phyloP scores from a whole-genome alignment of 2,888 invertebrate species.

The Sycophila texana region DNA sequence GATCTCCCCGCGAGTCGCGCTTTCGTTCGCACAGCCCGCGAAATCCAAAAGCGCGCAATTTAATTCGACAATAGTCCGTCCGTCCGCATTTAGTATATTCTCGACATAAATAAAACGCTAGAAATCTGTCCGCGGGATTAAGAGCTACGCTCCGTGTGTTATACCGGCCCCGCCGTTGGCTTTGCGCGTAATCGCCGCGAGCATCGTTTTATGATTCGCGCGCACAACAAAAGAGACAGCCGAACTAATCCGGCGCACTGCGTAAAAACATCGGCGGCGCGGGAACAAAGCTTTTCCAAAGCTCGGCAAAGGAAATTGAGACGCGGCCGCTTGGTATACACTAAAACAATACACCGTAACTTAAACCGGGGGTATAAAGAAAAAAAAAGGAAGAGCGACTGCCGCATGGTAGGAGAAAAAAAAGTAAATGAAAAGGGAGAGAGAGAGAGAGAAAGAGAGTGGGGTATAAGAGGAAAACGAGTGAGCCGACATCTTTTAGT shows the following conservation, averaged over 20 bases:
- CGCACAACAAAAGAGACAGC: slow-evolving; percentile 10
- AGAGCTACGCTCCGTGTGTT: slow-evolving; percentile 1
- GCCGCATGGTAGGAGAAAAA: neutral
- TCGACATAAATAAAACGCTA: slow-evolving; percentile 5
- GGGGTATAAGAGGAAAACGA: neutral
- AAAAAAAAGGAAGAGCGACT: neutral
- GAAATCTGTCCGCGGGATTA: slow-evolving; percentile 32
- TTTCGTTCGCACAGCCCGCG: neutral
- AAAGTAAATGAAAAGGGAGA: neutral
- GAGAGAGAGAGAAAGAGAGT: neutral
- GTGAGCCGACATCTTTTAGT: slow-evolving; percentile 43
- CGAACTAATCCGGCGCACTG: slow-evolving; percentile 10
- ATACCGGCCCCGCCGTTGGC: neutral
- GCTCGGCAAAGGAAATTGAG: slow-evolving; percentile 20
- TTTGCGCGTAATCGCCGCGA: slow-evolving; percentile 8
- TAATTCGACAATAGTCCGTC: slow-evolving; percentile 10
- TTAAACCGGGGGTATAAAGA: neutral
- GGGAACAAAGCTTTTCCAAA: slow-evolving; percentile 28
- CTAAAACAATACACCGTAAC: slow-evolving; percentile 6
- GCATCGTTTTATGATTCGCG: slow-evolving; percentile 23
- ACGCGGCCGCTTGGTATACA: neutral
- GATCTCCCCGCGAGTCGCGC: neutral
- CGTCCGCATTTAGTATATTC: slow-evolving; percentile 1
- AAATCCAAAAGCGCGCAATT: neutral
- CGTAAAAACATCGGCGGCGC: neutral